Percentiles rank a stretch among this genome's conserved stretches.
Evolutionary conservation across 1,140 invertebrate species (phyloP).

Genomic region (Drosophila nannoptera): DNA sequence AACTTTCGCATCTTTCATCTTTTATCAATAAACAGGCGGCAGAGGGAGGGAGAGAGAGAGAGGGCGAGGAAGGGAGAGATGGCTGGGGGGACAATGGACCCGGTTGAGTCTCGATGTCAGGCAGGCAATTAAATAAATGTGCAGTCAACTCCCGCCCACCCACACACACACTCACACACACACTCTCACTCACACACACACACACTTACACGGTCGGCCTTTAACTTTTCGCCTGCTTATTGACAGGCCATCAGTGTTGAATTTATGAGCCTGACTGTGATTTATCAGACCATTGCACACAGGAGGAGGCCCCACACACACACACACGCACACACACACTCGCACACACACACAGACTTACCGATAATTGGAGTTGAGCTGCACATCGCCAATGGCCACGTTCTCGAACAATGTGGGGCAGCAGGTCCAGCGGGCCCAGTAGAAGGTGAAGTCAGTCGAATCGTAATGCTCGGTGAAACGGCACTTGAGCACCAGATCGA

Average conservation of each 20-base stretch:
- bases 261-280: constrained; percentile 70
- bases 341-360: constrained; percentile 79
- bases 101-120: constrained; percentile 48
- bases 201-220: constrained; percentile 7
- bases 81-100: constrained; percentile 4
- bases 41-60: too few relatives aligned
- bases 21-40: constrained; percentile 63
- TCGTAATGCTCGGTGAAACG: constrained; percentile 85
- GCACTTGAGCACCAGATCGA: constrained; percentile 88
- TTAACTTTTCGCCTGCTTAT: constrained; percentile 53
- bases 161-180: constrained; percentile 11
- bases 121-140: constrained; percentile 73
- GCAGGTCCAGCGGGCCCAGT: constrained; percentile 85
- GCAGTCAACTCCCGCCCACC: constrained; percentile 15
- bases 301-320: constrained; percentile 20
- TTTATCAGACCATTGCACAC: constrained; percentile 73
- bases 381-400: constrained; percentile 87
- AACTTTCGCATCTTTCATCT: constrained; percentile 70
- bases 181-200: too few relatives aligned
- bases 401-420: constrained; percentile 85
- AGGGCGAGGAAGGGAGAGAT: background rate
- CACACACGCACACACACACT: constrained; percentile 1
- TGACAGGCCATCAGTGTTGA: constrained; percentile 69
- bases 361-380: constrained; percentile 89
- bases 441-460: constrained; percentile 83